Conservation (phyloP, 2,113 vertebrate species). For the Corynorhinus townsendii region DNA sequence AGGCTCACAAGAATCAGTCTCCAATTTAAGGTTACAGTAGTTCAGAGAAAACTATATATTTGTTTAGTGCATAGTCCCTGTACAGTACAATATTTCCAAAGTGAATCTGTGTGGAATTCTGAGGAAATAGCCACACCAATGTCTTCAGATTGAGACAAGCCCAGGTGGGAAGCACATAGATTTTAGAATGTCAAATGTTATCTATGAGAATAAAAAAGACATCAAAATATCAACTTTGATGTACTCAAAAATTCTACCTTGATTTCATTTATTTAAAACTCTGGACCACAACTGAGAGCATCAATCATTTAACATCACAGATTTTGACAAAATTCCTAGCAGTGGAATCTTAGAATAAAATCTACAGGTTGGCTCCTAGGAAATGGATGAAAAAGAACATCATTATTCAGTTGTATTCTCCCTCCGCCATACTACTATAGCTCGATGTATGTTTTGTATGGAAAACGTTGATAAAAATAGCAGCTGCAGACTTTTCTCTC, state of each 20-base stretch:
- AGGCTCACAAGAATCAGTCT: conserved; percentile 38
- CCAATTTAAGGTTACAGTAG: conserved; percentile 45
- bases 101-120: conserved; percentile 15
- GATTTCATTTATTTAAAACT: conserved; percentile 36
- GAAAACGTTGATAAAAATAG: conserved; percentile 98
- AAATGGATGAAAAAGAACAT: conserved; percentile 22
- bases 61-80: conserved; percentile 35
- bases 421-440: conserved; percentile 74
- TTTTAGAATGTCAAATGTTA: conserved; percentile 14
- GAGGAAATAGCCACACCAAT: not conserved
- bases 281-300: not conserved
- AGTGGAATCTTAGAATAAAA: conserved; percentile 5
- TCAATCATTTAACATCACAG: conserved; percentile 9
- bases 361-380: conserved; percentile 47
- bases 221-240: conserved; percentile 2
- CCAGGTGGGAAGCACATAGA: conserved; percentile 5
- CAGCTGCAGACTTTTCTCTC: conserved; percentile 94
- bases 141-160: conserved; percentile 23
- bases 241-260: not conserved
- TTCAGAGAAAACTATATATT: conserved; percentile 46
- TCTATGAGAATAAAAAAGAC: conserved; percentile 33
- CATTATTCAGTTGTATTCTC: conserved; percentile 49
- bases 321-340: conserved; percentile 56
- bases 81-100: conserved; percentile 41
- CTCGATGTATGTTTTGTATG: conserved; percentile 86